These are phyloP conservation scores for Drosophila mimica DNA, from an alignment of 2,888 invertebrate genomes.

Conservation along the genomic window DNA sequence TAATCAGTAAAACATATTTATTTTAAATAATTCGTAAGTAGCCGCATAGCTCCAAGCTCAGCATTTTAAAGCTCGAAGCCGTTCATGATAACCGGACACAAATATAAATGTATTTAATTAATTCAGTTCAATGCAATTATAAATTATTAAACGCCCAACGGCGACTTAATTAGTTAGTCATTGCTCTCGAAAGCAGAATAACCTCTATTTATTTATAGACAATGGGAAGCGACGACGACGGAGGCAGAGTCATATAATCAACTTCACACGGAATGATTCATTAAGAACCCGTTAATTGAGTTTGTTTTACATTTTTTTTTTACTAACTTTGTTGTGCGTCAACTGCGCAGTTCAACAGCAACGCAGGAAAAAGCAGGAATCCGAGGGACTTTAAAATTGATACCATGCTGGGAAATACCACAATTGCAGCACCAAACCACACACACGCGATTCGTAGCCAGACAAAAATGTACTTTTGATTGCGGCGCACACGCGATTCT, in stretches of 20 bases:
- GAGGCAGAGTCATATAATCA: slow-evolving; percentile 10
- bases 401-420: slow-evolving; percentile 48
- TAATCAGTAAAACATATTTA: neutral
- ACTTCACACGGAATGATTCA: slow-evolving; percentile 45
- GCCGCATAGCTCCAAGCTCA: neutral
- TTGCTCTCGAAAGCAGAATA: slow-evolving; percentile 16
- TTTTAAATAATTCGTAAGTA: neutral
- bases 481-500: neutral
- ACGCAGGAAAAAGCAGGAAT: slow-evolving; percentile 34
- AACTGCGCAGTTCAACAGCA: slow-evolving; percentile 39
- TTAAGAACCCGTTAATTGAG: slow-evolving; percentile 18
- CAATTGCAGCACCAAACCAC: slow-evolving; percentile 2
- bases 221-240: neutral
- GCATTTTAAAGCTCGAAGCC: neutral
- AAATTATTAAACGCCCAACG: neutral
- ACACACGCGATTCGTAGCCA: neutral
- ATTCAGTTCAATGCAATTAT: slow-evolving; percentile 21
- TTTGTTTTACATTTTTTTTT: neutral
- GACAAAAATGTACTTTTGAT: slow-evolving; percentile 13
- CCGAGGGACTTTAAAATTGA: slow-evolving; percentile 28
- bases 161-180: slow-evolving; percentile 21
- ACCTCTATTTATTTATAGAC: slow-evolving; percentile 11
- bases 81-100: neutral
- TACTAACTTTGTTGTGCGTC: slow-evolving; percentile 65
- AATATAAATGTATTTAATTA: neutral